A percentile compares a stretch with the other conserved stretches of the same genome.
phyloP scores from a whole-genome alignment of 2,113 vertebrate species.

The Kobus ellipsiprymnus region DNA sequence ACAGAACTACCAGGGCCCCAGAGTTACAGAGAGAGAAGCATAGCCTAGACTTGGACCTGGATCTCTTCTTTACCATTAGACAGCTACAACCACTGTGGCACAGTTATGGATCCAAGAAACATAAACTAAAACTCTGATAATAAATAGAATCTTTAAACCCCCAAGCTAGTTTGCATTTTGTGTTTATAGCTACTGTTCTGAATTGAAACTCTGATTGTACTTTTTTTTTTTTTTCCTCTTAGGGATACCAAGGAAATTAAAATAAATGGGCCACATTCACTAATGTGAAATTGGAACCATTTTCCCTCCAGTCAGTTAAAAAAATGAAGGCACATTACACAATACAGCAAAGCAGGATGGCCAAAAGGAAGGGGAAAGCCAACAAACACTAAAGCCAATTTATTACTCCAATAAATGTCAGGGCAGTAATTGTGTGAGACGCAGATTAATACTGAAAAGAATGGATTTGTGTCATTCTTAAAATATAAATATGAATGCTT shows the following conservation, averaged over 20 bases:
- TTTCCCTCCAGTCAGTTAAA: constrained; percentile 36
- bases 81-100: background rate
- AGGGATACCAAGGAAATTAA: constrained; percentile 22
- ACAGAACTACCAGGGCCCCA: background rate
- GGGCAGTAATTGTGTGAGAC: constrained; percentile 11
- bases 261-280: constrained; percentile 26
- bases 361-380: background rate
- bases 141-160: background rate
- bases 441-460: constrained; percentile 45
- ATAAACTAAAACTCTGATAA: background rate
- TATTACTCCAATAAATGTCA: constrained; percentile 47
- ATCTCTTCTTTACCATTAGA: background rate
- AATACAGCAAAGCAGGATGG: constrained; percentile 37
- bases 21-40: background rate
- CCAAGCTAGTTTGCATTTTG: background rate
- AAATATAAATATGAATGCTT: constrained; percentile 56
- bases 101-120: background rate
- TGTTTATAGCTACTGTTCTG: background rate
- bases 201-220: background rate
- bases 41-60: background rate
- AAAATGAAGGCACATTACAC: constrained; percentile 12
- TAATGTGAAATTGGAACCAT: constrained; percentile 24
- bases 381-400: constrained; percentile 18
- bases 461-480: constrained; percentile 54
- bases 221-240: background rate